Base-by-base conservation (phyloP, 2,113 vertebrate species). In the Aplodontia rufa region DNA sequence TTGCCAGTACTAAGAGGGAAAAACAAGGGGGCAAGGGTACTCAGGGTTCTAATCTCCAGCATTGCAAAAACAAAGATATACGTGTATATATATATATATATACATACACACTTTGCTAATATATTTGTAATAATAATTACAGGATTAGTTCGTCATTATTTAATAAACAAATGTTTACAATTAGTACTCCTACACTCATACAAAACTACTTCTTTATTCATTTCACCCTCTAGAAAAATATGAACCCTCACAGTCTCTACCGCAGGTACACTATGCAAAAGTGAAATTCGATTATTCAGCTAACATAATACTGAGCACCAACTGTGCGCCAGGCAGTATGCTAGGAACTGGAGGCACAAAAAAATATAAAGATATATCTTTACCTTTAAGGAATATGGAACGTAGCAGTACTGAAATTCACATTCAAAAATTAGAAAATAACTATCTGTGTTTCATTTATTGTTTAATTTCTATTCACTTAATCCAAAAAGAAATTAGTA, bases 91-190 rank as follows among this genome's bases (percentile, higher is more conserved):
- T 17, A 30, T 0, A 53, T 17, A 58, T 16, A 71, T 32, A 58
- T 9, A 53, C 58, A 64, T 5, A 80, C 26, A 40, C 22, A 81
- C 24, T 26, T 86, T 64, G 26, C 45, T 76, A 85, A 60, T 5
- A 74, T 55, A 53, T 81, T 83, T 85, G 89, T 30, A 78, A 93
- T 62, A 55, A 94, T 68, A 94, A 95, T 62, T 79, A 60, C 20
- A 14, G 80, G 13, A 24, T 71, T 89, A 62, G 55, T 20, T 82
- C 58, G 66, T 47, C 35, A 3, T 24, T 62, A 85, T 6, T 47
- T 62, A 79, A 75, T 71, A 90, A 79, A 75, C 64, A 90, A 94
- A 95, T 62, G 64, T 72, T 93, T 84, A 80, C 3, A 79, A 91
- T 89, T 47, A 89, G 60, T 28, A 79, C 42, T 68, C 30, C 69